Conservation (phyloP, 1,140 invertebrate species). For the Meloidogyne exigua region DNA sequence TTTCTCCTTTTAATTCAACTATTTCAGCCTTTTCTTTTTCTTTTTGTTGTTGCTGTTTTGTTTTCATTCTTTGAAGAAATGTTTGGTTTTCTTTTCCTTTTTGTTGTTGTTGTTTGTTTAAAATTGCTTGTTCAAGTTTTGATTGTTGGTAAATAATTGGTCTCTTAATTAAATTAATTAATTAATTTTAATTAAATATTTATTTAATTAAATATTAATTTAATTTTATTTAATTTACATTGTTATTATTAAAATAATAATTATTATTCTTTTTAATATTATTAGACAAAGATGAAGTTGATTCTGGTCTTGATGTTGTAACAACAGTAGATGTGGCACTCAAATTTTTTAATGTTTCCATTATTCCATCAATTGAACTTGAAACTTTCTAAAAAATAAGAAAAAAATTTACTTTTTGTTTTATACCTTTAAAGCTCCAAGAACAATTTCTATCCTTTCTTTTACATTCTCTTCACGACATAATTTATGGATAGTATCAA, state of each 20-base stretch:
- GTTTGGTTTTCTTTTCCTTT: not conserved
- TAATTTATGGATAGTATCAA: slow-evolving; percentile 53
- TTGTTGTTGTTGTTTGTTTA: slow-evolving; percentile 5
- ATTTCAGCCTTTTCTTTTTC: not conserved
- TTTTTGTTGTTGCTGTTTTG: not conserved
- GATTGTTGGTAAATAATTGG: slow-evolving; percentile 1
- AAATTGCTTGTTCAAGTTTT: slow-evolving; percentile 18
- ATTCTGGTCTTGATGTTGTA: not conserved
- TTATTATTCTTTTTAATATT: not conserved
- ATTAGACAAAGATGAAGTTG: not conserved
- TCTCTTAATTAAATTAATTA: not conserved
- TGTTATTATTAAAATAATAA: too few relatives aligned
- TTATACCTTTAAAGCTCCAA: slow-evolving; percentile 37
- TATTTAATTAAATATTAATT: not conserved
- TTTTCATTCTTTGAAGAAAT: slow-evolving; percentile 14
- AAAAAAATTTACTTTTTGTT: not conserved
- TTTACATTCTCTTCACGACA: slow-evolving; percentile 42
- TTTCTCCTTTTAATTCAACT: not conserved
- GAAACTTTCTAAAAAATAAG: slow-evolving; percentile 3
- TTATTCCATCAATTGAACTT: slow-evolving; percentile 21
- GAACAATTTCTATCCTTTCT: slow-evolving; percentile 49
- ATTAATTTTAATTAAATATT: not conserved
- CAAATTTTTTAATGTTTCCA: slow-evolving; percentile 3
- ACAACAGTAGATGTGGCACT: not conserved
- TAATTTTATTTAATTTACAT: too few relatives aligned